These are phyloP conservation scores for Ciconia stormi DNA, from an alignment of 2,113 vertebrate genomes.

Conservation along the genomic window DNA sequence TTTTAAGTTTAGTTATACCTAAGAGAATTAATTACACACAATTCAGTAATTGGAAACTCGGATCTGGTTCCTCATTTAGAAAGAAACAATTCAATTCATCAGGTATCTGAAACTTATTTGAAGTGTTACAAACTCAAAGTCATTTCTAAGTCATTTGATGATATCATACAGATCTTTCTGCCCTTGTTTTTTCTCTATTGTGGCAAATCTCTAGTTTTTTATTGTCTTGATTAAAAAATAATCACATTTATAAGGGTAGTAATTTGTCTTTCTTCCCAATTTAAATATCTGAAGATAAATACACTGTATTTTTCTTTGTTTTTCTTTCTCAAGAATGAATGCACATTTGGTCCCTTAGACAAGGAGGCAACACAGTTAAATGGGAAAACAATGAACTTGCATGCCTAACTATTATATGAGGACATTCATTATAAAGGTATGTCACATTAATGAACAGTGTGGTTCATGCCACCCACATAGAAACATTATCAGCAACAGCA, in stretches of 20 bases:
- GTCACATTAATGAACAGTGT: slow-evolving; percentile 23
- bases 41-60: not conserved
- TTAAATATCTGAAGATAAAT: not conserved
- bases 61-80: not conserved
- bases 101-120: not conserved
- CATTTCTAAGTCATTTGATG: not conserved
- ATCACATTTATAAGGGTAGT: not conserved
- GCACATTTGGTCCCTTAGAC: not conserved
- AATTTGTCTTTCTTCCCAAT: not conserved
- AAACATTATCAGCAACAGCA: slow-evolving; percentile 60
- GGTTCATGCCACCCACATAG: not conserved
- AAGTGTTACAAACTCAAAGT: not conserved
- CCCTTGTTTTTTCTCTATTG: not conserved
- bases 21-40: not conserved
- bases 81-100: not conserved
- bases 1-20: not conserved
- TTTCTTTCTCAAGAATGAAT: not conserved
- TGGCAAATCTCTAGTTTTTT: not conserved
- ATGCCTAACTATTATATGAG: not conserved
- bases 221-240: not conserved
- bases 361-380: not conserved
- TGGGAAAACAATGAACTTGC: not conserved
- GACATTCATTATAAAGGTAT: slow-evolving; percentile 34
- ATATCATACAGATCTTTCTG: not conserved
- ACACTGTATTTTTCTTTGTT: not conserved